These are phyloP conservation scores for Arenaria interpres DNA, from an alignment of 2,113 vertebrate genomes.

Conservation along the genomic window DNA sequence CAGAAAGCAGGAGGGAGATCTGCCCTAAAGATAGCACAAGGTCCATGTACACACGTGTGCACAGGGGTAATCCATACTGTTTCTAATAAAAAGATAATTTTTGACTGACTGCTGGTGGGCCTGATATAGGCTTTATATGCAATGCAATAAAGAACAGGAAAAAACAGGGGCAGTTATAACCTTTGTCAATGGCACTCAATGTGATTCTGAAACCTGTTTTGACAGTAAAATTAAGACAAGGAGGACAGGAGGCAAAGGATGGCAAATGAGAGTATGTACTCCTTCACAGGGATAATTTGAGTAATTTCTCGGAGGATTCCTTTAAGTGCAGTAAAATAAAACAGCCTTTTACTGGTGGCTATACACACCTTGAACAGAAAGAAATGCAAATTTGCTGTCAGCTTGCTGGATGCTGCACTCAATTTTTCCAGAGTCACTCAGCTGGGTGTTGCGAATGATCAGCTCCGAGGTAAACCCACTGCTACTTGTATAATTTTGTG, in stretches of 20 bases:
- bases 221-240: not conserved
- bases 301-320: not conserved
- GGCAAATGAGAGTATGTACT: not conserved
- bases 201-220: not conserved
- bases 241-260: not conserved
- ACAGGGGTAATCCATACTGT: not conserved
- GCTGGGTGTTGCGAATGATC: slow-evolving; percentile 68
- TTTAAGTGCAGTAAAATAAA: not conserved
- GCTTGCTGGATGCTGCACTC: slow-evolving; percentile 80
- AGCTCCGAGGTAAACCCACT: slow-evolving; percentile 75
- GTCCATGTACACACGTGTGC: not conserved
- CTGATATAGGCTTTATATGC: not conserved
- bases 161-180: not conserved
- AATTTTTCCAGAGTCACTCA: slow-evolving; percentile 72
- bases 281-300: not conserved
- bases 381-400: slow-evolving; percentile 58
- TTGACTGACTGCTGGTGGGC: not conserved
- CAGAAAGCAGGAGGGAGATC: not conserved
- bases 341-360: not conserved
- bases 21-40: not conserved
- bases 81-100: not conserved
- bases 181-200: not conserved
- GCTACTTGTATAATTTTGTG: not conserved
- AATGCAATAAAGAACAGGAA: not conserved
- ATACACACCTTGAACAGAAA: slow-evolving; percentile 84